Base-by-base conservation (phyloP, 23 tunicate genomes). In the Oikopleura dioica region DNA sequence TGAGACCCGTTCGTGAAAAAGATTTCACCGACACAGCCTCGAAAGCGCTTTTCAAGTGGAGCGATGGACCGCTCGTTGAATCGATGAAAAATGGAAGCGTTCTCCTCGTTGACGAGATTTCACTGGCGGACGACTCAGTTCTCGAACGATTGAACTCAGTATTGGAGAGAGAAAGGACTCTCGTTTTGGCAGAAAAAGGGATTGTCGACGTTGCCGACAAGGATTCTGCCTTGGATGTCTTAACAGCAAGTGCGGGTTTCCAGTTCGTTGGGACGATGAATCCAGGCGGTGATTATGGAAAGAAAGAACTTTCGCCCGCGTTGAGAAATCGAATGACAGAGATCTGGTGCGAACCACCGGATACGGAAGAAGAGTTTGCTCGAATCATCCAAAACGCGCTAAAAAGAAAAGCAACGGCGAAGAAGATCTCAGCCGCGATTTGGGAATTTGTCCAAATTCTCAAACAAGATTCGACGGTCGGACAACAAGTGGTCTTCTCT, bases 241-340 rank as follows among this genome's bases (percentile, higher is more conserved):
- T 44, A 44, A 44, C 79, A 29, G 96, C 96, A 23, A 59, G 59
- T n/a, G n/a, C 35, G 0, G 92, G 92, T 1, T 91, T 91, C 68
- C 92, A 91, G 38, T 91, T 91, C 76, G 59, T 91, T 78, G 83
- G 92, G 36, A 91, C 97, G 9, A 91, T 91, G 97, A 91, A 91
- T 79, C 97, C 97, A 29, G 97, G 97, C 5, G 97, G 97, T 1
- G 97, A 91, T 63, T 91, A 72, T 81, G 97, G 97, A 55, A 91
- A 91, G 58, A 91, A 91, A 58, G 97, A 91, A 82, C 83, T 91
- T 35, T 91, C 97, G 16, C 97, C 97, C 12, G 97, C 97, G 0
- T 77, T 91, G n/a, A 80, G 97, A 33, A 91, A 91, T 37, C 77
- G 97, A 38, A 78, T 91, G 84, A 91, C 97, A 0, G 97, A 91